Evolutionary conservation across 2,113 vertebrate species (phyloP).

Genomic region (Pavo muticus): DNA sequence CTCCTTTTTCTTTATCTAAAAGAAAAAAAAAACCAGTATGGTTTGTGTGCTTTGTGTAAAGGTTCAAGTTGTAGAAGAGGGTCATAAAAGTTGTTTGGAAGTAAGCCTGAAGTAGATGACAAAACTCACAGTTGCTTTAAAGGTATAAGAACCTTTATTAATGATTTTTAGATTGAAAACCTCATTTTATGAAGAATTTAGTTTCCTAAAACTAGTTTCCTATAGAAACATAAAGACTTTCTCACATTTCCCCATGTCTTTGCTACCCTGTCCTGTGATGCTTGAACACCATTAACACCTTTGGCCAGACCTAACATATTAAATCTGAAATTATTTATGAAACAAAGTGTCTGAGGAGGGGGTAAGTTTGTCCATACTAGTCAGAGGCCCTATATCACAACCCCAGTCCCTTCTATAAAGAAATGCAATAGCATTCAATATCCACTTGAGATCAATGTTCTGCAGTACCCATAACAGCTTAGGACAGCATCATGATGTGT

Average conservation of each 20-base stretch:
- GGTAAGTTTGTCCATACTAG: neutral
- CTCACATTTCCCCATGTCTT: neutral
- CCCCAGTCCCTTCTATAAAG: neutral
- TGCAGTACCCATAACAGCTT: neutral
- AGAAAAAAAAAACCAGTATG: neutral
- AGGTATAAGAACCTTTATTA: neutral
- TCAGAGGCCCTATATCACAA: neutral
- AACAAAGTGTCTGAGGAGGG: neutral
- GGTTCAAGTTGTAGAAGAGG: neutral
- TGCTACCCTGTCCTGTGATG: neutral
- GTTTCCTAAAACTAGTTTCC: neutral
- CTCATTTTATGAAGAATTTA: neutral
- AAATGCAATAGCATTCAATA: neutral
- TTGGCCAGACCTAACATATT: neutral
- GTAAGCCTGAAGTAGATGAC: neutral
- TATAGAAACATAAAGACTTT: neutral
- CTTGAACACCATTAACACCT: neutral
- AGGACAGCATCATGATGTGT: neutral
- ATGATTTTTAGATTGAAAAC: neutral
- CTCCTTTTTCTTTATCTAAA: slow-evolving; percentile 84
- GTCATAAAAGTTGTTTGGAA: neutral
- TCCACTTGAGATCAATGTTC: neutral
- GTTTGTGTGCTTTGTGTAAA: neutral
- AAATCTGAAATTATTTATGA: neutral
- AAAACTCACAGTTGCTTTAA: neutral